phyloP scores from a whole-genome alignment of 2,888 invertebrate genomes.

The Pyrgus malvae region DNA sequence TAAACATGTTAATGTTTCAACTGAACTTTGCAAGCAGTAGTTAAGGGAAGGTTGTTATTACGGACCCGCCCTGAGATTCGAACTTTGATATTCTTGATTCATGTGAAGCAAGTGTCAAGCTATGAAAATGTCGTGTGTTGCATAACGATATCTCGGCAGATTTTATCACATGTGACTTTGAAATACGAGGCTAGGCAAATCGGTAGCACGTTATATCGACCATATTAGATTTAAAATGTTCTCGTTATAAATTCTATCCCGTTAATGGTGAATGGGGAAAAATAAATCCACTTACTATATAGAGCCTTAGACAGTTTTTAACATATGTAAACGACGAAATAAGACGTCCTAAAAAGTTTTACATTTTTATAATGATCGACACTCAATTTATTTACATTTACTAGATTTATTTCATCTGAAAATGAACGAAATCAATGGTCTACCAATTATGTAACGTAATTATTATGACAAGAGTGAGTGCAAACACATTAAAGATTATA shows the following conservation, averaged over 20 bases:
- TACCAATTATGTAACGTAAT: conserved; percentile 4
- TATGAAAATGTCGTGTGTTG: conserved; percentile 36
- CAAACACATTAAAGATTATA: background rate
- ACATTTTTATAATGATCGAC: background rate
- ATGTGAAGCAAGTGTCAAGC: conserved; percentile 29
- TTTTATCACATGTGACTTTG: no score
- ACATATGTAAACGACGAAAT: no score
- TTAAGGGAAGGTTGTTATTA: conserved; percentile 1
- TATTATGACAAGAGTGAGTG: background rate
- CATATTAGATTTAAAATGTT: no score
- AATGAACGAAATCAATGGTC: background rate
- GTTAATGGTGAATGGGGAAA: no score
- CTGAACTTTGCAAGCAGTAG: conserved; percentile 11
- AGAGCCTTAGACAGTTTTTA: no score
- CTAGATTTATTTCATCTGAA: background rate
- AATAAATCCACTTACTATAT: no score
- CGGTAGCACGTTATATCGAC: no score
- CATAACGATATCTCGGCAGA: background rate
- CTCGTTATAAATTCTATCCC: no score
- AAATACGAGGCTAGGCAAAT: no score
- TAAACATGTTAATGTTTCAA: conserved; percentile 9
- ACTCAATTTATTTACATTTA: background rate
- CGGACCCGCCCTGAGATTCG: conserved; percentile 23
- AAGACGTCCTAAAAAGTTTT: no score
- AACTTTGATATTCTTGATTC: conserved; percentile 39